A percentile compares a stretch with the other conserved stretches of the same genome.
Evolutionary conservation across 2,888 invertebrate species (phyloP).

Genomic region (Mythimna vitellina): DNA sequence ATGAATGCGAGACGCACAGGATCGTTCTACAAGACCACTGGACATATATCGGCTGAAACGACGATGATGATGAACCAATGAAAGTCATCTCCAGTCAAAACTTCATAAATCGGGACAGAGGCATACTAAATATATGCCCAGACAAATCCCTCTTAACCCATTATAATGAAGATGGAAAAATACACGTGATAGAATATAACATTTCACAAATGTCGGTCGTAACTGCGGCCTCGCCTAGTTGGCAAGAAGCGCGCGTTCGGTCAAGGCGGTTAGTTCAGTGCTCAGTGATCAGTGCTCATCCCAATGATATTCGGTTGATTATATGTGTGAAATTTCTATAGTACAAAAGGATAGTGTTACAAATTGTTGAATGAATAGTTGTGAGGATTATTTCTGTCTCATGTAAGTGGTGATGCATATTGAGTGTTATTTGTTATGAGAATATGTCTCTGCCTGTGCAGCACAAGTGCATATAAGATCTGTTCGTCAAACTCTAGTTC

Average conservation of each 20-base stretch:
- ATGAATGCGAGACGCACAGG: too few relatives aligned
- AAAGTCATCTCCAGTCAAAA: too few relatives aligned
- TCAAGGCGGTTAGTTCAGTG: slow-evolving; percentile 54
- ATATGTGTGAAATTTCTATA: slow-evolving; percentile 28
- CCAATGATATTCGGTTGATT: slow-evolving; percentile 44
- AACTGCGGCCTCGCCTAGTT: slow-evolving; percentile 61
- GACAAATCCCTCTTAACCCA: not conserved
- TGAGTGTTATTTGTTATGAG: not conserved
- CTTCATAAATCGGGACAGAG: not conserved
- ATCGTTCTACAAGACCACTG: too few relatives aligned
- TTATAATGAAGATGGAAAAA: slow-evolving; percentile 22
- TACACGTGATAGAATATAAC: slow-evolving; percentile 36
- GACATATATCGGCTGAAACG: too few relatives aligned
- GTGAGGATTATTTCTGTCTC: not conserved
- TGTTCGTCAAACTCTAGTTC: too few relatives aligned
- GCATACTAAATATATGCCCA: not conserved
- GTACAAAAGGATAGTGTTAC: not conserved
- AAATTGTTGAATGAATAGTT: slow-evolving; percentile 12
- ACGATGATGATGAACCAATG: too few relatives aligned
- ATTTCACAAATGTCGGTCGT: slow-evolving; percentile 44
- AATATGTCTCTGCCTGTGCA: not conserved
- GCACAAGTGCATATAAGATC: too few relatives aligned
- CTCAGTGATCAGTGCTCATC: slow-evolving; percentile 40
- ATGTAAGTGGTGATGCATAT: not conserved
- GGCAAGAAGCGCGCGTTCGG: slow-evolving; percentile 61